phyloP scores from a whole-genome alignment of 2,888 invertebrate genomes.

The Monopis laevigella region DNA sequence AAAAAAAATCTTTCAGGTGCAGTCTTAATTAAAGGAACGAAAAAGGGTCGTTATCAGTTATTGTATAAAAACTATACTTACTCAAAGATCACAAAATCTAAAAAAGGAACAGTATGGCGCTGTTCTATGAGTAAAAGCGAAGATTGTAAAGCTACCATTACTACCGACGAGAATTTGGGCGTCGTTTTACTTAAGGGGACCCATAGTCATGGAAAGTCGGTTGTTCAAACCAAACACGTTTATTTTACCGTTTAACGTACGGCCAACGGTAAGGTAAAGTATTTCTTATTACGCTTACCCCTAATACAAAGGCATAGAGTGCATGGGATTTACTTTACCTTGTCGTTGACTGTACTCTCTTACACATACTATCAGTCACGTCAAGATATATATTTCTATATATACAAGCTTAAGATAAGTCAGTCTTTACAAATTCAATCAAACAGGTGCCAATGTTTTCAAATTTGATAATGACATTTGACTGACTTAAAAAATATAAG shows the following conservation, averaged over 20 bases:
- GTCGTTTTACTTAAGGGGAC: conserved; percentile 33
- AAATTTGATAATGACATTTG: too few relatives aligned
- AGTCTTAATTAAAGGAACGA: conserved; percentile 40
- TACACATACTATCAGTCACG: too few relatives aligned
- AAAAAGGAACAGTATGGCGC: conserved; percentile 51
- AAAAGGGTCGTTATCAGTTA: conserved; percentile 38
- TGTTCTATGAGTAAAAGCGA: conserved; percentile 41
- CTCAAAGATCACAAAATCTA: conserved; percentile 40
- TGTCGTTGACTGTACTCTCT: too few relatives aligned
- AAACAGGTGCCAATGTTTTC: too few relatives aligned
- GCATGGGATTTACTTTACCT: too few relatives aligned
- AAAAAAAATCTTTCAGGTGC: conserved; percentile 50
- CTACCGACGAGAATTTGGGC: conserved; percentile 42
- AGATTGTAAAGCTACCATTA: conserved; percentile 36
- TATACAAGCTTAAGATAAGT: too few relatives aligned
- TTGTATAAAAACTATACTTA: conserved; percentile 38
- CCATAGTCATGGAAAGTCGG: conserved; percentile 34
- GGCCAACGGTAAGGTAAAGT: too few relatives aligned
- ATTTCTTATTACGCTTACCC: too few relatives aligned
- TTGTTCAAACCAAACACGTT: conserved; percentile 42
- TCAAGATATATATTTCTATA: too few relatives aligned
- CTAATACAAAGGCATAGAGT: too few relatives aligned
- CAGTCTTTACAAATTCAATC: too few relatives aligned
- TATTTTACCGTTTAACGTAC: conserved; percentile 36
- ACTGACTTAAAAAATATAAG: too few relatives aligned